Evolutionary conservation across 2,797 vertebrate species (phyloP), one percentile per base, ranked within the genome.

Genomic region (Fistularia tabacaria): DNA sequence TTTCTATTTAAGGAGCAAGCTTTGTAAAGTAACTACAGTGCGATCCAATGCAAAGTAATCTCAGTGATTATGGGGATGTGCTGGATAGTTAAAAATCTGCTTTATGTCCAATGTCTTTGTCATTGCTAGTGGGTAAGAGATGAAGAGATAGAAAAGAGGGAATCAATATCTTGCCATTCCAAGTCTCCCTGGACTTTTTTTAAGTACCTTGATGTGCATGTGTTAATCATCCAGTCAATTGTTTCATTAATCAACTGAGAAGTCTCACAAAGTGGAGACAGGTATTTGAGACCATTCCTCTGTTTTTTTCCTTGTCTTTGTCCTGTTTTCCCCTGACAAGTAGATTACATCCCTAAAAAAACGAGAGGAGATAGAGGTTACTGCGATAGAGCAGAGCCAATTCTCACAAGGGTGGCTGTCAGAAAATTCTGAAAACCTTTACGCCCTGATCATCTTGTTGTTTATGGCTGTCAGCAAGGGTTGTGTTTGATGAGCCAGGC

Each of bases 181-280:
- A 73, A 62, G 71, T 80, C 78, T 83, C 78, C 63, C 68, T 55
- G 40, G 69, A 59, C 76, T 84, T 85, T 86, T 88, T 88, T 83
- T 86, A 80, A 3, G 81, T 63, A 85, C 72, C 76, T 74, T 49
- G 0, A 69, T 77, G 75, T 71, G 63, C 77, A 85, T 77, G 82
- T 85, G 83, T 89, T 91, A 90, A 91, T 91, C 87, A 88, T 81
- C 0, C 73, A 86, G 80, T 85, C 89, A 85, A 86, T 84, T 82
- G 85, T 88, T 83, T 83, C 84, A 89, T 91, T 89, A 90, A 90
- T 91, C 87, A 90, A 85, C 72, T 66, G 71, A 74, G 62, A 56
- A 83, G 70, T 76, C 74, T 77, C 77, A 71, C 72, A 81, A 81
- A 72, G 73, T 77, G 71, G 56, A 69, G 84, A 83, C 68, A 69